Percentiles rank a stretch among this genome's conserved stretches.
Conservation (phyloP, 2,113 vertebrate species). For the Mastomys coucha region DNA sequence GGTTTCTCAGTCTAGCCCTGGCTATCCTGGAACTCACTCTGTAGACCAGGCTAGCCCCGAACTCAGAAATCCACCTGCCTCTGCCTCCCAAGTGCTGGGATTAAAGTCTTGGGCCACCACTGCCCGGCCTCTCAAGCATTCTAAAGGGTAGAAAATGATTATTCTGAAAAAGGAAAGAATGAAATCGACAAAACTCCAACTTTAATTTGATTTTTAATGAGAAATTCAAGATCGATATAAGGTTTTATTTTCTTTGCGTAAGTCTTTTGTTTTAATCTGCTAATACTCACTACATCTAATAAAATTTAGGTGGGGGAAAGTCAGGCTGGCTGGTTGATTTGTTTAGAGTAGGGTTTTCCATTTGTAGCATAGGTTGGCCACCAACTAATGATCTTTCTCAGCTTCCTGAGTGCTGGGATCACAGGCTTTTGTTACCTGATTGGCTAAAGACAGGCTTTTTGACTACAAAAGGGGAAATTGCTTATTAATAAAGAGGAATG, state of each 20-base stretch:
- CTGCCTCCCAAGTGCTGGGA: neutral
- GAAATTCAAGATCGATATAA: neutral
- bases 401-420: neutral
- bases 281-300: neutral
- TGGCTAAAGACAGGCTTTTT: neutral
- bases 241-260: neutral
- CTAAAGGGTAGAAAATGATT: conserved; percentile 13
- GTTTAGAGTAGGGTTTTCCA: neutral
- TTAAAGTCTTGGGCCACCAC: neutral
- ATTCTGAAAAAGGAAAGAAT: conserved; percentile 24
- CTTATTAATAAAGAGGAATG: neutral
- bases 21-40: neutral
- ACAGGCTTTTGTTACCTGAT: neutral
- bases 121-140: neutral
- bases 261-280: neutral
- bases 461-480: neutral
- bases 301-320: neutral
- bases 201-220: neutral
- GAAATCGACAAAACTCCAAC: conserved; percentile 1
- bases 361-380: neutral
- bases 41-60: too few species aligned
- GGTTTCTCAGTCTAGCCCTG: neutral
- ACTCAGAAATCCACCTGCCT: neutral
- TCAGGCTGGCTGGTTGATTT: neutral
- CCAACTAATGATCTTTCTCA: neutral